Base-by-base conservation (phyloP, 2,888 invertebrate genomes). In the Mechanitis messenoides region DNA sequence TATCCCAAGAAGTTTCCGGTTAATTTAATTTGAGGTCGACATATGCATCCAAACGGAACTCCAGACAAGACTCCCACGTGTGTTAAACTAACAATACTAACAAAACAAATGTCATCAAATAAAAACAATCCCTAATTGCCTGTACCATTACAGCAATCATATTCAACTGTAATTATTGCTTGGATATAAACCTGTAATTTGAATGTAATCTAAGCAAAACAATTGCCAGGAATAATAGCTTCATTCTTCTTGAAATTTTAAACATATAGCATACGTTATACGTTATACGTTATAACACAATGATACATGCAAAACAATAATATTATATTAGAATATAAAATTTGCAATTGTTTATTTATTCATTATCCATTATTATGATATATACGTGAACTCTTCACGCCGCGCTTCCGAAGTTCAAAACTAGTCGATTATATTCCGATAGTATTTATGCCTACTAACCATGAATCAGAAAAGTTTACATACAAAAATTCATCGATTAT, bases 1-100 rank as follows among this genome's bases (percentile, higher is more conserved):
- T 84, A 81, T 83, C 84, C 85, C 81, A 81, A 79, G 75, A 74
- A 80, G 81, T 86, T 89, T 87, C 86, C 87, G 86, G 86, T 86
- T 87, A 87, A 87, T 87, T 87, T 87, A 87, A 87, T 83, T 69
- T 79, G 78, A 75, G 79, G 79, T 81, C 84, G 80, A 78, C 81
- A 83, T 81, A 84, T 87, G 86, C 83, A 80, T 80, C 79, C 75
- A 77, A 82, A 64, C 58, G 47, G 63, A 60, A 81, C 74, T 74
- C 74, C 74, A 70, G 76, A 75, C 74, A 75, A 77, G 78, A 78
- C 83, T 86, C 86, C 84, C 85, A 86, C 85, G 82, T 84, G 84
- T 77, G 77, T 74, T 74, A 73, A 77, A 81, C 79, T 83, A 84
- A 83, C 81, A 83, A 75, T 84, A 85, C 85, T 78, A 80, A 84